Conservation (phyloP, 2,888 invertebrate genomes). For the Ferrisia virgata region DNA sequence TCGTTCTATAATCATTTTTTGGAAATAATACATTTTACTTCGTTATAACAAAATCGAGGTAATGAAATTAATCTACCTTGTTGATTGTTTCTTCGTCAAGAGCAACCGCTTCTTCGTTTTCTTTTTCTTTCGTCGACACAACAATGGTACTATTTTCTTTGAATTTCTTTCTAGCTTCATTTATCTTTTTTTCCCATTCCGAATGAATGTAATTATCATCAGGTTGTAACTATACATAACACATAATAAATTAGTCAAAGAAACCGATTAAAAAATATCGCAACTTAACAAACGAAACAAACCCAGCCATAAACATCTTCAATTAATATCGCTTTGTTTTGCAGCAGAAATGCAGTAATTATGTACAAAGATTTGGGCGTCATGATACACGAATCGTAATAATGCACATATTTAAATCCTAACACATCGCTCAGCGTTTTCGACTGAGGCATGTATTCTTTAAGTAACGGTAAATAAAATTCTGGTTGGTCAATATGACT, state of each 20-base stretch:
- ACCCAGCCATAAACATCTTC: constrained; percentile 91
- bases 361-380: constrained; percentile 83
- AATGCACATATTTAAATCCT: constrained; percentile 81
- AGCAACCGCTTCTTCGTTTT: constrained; percentile 59
- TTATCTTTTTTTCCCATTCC: constrained; percentile 77
- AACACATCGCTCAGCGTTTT: constrained; percentile 89
- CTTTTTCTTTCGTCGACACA: constrained; percentile 68
- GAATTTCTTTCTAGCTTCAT: constrained; percentile 82
- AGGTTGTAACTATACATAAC: constrained; percentile 72
- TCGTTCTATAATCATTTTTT: constrained; percentile 54
- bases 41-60: not conserved
- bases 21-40: not conserved
- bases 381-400: constrained; percentile 63
- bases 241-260: not conserved
- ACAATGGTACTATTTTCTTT: constrained; percentile 68
- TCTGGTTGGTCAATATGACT: constrained; percentile 70
- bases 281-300: constrained; percentile 53
- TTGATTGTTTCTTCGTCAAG: constrained; percentile 22
- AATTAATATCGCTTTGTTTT: constrained; percentile 78
- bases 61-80: not conserved
- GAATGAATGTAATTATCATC: constrained; percentile 76
- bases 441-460: constrained; percentile 83
- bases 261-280: not conserved
- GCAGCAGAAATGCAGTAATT: constrained; percentile 84
- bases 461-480: constrained; percentile 81